Evolutionary conservation across 2,113 vertebrate species (phyloP).

Genomic region (Calyptomena viridis): DNA sequence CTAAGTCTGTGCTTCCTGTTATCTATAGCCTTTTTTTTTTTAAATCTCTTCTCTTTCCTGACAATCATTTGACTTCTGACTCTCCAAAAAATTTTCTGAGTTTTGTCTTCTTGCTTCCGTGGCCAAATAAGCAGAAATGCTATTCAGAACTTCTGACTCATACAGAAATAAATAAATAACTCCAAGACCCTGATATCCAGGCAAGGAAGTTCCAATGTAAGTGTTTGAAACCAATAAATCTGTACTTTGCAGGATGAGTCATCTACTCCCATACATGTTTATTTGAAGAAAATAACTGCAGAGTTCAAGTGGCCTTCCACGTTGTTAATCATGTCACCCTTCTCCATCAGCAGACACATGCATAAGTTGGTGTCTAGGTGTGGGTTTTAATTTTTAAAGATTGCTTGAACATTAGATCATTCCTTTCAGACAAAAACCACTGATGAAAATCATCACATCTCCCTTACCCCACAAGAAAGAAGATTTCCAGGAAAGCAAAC

Average conservation of each 20-base stretch:
- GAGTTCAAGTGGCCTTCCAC: not conserved
- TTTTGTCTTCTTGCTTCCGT: not conserved
- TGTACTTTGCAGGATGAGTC: not conserved
- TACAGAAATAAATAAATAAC: not conserved
- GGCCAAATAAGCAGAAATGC: not conserved
- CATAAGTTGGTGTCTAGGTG: not conserved
- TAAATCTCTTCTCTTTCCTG: not conserved
- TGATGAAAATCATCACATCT: not conserved
- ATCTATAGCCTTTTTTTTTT: not conserved
- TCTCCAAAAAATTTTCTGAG: not conserved
- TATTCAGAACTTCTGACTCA: slow-evolving; percentile 12
- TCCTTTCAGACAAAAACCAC: not conserved
- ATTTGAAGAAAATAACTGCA: not conserved
- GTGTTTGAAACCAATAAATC: not conserved
- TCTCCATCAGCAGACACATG: not conserved
- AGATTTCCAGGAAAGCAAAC: not conserved
- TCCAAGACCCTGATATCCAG: not conserved
- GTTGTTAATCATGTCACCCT: not conserved
- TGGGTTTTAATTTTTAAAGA: not conserved
- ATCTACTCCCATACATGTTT: not conserved
- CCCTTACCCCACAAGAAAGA: not conserved
- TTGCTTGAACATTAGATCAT: not conserved
- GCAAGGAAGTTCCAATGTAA: not conserved
- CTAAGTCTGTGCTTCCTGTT: not conserved
- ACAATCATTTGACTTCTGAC: not conserved